Percentiles rank a stretch among this genome's conserved stretches.
These are phyloP conservation scores for Leucoraja ocellata DNA, from an alignment of 2,797 vertebrate species.

Conservation along the genomic window DNA sequence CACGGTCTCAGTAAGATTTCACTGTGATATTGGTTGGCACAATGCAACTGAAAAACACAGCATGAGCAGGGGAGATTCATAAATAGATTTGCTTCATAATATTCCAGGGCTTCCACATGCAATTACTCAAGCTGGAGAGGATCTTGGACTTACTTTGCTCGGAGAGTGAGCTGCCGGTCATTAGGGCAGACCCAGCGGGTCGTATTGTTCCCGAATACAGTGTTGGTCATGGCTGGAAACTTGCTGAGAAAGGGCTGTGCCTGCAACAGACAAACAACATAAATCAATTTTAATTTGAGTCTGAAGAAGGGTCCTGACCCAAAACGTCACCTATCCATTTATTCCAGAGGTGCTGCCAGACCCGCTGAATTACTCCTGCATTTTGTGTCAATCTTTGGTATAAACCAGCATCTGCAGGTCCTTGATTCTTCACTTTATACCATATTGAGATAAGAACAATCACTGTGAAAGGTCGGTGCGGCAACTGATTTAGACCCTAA, in stretches of 20 bases:
- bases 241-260: background rate
- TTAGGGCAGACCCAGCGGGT: slow-evolving; percentile 62
- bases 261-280: background rate
- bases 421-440: too few species aligned
- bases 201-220: slow-evolving; percentile 57
- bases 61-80: background rate
- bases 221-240: slow-evolving; percentile 55
- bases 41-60: background rate
- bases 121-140: background rate
- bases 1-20: background rate
- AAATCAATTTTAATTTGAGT: background rate
- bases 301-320: too few species aligned
- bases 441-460: too few species aligned
- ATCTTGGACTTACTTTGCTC: slow-evolving; percentile 53
- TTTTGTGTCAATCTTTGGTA: too few species aligned
- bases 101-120: background rate
- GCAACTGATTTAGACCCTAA: too few species aligned
- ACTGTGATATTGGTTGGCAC: background rate
- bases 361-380: too few species aligned
- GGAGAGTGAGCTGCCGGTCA: slow-evolving; percentile 57
- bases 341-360: too few species aligned
- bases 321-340: too few species aligned
- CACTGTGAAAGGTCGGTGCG: too few species aligned
- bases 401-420: too few species aligned
- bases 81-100: background rate